phyloP scores from a whole-genome alignment of 2,888 invertebrate species.

The Pilophorus perplexus region DNA sequence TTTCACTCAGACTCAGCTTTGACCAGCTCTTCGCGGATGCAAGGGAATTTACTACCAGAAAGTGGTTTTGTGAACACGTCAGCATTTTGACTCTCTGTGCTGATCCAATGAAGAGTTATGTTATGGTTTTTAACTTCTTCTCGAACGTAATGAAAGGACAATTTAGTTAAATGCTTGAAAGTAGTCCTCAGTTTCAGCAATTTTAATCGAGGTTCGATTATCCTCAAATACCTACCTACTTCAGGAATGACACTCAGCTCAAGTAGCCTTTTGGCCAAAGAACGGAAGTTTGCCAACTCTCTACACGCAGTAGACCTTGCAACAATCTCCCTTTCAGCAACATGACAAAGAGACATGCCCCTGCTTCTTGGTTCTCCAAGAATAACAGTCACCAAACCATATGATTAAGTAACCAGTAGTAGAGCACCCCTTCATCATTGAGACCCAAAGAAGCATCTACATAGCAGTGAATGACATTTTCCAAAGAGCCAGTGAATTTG shows the following conservation, averaged over 20 bases:
- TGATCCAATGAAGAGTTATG: too few relatives aligned
- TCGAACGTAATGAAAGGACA: too few relatives aligned
- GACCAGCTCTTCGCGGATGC: too few relatives aligned
- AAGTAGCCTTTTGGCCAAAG: neutral
- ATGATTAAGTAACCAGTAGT: slow-evolving; percentile 12
- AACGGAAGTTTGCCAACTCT: slow-evolving; percentile 4
- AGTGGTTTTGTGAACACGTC: too few relatives aligned
- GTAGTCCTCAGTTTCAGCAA: slow-evolving; percentile 13
- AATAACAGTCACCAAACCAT: slow-evolving; percentile 7
- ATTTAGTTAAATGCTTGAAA: slow-evolving; percentile 1
- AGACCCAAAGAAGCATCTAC: slow-evolving; percentile 4
- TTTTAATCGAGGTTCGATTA: neutral
- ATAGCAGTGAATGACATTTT: too few relatives aligned
- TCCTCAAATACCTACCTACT: neutral
- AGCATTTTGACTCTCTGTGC: too few relatives aligned
- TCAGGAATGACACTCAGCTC: neutral
- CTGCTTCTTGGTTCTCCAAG: slow-evolving; percentile 26
- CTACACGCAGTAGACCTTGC: slow-evolving; percentile 5
- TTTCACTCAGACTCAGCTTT: too few relatives aligned
- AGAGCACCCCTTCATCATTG: slow-evolving; percentile 7
- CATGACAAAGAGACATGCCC: slow-evolving; percentile 2
- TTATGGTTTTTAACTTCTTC: too few relatives aligned
- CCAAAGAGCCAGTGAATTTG: neutral
- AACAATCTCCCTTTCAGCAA: slow-evolving; percentile 3
- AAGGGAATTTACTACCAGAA: too few relatives aligned